Conservation (phyloP, 2,797 vertebrate species). For the Bucorvus abyssinicus region DNA sequence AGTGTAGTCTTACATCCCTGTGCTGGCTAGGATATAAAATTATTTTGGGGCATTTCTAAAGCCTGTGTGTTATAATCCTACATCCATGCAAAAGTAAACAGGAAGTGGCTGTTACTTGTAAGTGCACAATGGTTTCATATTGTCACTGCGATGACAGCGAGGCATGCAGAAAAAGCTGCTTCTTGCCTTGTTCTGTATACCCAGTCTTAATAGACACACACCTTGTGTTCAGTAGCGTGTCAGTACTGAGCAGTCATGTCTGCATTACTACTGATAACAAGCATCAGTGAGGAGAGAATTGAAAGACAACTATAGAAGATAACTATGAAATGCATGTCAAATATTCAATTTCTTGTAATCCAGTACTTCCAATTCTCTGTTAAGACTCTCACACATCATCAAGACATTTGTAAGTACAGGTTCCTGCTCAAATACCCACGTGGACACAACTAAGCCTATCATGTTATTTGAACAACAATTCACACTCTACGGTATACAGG, state of each 20-base stretch:
- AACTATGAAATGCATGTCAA: not conserved
- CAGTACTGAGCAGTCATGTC: not conserved
- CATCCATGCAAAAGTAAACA: not conserved
- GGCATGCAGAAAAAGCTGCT: not conserved
- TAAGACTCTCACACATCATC: not conserved
- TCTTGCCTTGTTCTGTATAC: not conserved
- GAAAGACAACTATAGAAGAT: not conserved
- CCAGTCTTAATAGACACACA: not conserved
- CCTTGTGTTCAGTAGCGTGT: not conserved
- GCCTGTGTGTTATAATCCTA: not conserved
- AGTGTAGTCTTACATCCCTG: accelerated
- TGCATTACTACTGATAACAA: constrained; percentile 33
- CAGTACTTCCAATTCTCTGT: not conserved
- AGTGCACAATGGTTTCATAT: not conserved
- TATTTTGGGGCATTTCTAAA: not conserved
- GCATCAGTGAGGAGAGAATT: not conserved
- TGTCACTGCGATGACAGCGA: not conserved
- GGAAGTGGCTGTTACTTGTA: not conserved
- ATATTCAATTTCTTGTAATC: constrained; percentile 21
- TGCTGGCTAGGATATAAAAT: not conserved
- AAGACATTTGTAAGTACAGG: not conserved
- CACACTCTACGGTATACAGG: not conserved
- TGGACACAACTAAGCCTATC: not conserved
- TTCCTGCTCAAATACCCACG: not conserved
- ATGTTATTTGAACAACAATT: not conserved